Conservation (phyloP, 2,797 vertebrate genomes). For the Hippoglossus hippoglossus region DNA sequence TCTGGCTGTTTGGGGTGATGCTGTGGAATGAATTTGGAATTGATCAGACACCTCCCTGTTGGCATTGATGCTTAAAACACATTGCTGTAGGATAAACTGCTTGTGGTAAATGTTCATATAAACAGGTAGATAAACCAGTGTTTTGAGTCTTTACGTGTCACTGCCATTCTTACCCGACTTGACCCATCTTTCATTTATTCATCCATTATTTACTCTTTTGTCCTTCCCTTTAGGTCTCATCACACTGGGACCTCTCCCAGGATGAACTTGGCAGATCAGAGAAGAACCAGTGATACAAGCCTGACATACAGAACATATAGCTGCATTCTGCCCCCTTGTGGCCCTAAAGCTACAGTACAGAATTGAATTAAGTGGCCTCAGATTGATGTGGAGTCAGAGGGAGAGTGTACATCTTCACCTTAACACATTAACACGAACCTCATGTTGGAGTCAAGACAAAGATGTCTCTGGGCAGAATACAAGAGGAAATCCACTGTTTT, state of each 20-base stretch:
- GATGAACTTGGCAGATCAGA: neutral
- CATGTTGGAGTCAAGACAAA: neutral
- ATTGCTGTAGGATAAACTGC: too few species aligned
- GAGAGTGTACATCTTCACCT: neutral
- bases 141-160: neutral
- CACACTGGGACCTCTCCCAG: neutral
- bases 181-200: too few species aligned
- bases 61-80: too few species aligned
- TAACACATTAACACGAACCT: neutral
- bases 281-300: neutral
- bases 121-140: too few species aligned
- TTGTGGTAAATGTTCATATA: too few species aligned
- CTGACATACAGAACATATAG: neutral
- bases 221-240: neutral
- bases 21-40: neutral
- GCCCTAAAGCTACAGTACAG: neutral
- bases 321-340: conserved; percentile 54
- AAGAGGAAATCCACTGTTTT: too few species aligned
- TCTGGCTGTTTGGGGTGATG: neutral
- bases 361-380: neutral
- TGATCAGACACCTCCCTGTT: neutral
- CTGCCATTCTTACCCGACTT: too few species aligned
- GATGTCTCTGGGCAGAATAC: neutral
- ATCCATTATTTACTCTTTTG: too few species aligned
- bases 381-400: neutral